phyloP scores from a whole-genome alignment of 2,797 vertebrate genomes.

The Eidolon dupreanum region DNA sequence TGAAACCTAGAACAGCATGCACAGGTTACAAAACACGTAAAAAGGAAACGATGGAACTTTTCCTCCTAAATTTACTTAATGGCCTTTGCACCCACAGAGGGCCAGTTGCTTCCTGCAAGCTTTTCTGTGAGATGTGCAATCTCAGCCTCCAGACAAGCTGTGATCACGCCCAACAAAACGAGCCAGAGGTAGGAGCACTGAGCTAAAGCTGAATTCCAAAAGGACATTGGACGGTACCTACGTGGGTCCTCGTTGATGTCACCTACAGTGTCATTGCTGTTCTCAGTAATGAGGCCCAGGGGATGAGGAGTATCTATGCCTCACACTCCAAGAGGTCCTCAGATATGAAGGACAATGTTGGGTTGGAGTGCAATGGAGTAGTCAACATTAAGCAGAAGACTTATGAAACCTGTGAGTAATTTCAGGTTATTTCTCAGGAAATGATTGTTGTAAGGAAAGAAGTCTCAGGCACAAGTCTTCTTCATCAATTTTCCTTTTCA shows the following conservation, averaged over 20 bases:
- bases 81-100: background rate
- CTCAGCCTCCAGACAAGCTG: background rate
- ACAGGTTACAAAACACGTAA: background rate
- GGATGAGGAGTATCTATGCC: background rate
- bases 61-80: background rate
- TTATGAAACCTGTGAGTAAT: background rate
- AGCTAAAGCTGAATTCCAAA: background rate
- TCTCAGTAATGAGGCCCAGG: background rate
- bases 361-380: too few relatives aligned
- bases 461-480: background rate
- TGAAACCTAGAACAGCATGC: accelerated
- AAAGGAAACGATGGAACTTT: background rate
- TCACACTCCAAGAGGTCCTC: background rate
- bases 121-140: background rate
- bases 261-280: background rate
- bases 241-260: accelerated
- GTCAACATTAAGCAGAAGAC: background rate
- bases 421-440: slow-evolving; percentile 15
- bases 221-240: background rate
- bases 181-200: background rate
- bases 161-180: background rate
- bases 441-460: background rate
- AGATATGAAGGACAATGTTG: background rate
- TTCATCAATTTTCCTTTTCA: background rate
- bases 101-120: background rate